Conservation (phyloP, 2,888 invertebrate genomes). For the Aphidius colemani region DNA sequence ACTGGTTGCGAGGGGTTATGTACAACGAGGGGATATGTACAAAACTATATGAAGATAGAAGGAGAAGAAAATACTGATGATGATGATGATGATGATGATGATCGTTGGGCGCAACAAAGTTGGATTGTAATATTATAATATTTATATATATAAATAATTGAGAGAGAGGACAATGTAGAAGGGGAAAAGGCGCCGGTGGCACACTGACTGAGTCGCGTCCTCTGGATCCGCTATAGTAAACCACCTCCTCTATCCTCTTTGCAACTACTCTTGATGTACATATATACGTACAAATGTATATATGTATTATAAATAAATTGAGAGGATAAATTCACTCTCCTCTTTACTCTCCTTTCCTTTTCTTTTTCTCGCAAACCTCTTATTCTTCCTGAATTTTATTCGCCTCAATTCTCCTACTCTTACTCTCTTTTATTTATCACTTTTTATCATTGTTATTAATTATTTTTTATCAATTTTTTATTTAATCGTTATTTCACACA, state of each 20-base stretch:
- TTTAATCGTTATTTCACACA: background rate
- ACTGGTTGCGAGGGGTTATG: conserved; percentile 20
- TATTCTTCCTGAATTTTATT: conserved; percentile 16
- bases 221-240: conserved; percentile 34
- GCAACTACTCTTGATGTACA: background rate
- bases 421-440: background rate
- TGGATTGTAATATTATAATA: conserved; percentile 18
- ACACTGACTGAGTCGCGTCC: conserved; percentile 58
- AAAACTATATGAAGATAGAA: background rate
- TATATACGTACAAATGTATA: background rate
- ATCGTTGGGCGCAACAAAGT: conserved; percentile 52
- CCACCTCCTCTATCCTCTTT: conserved; percentile 24
- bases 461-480: background rate
- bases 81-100: conserved; percentile 38
- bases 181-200: conserved; percentile 54
- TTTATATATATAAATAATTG: background rate
- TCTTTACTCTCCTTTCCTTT: background rate
- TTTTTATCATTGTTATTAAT: background rate
- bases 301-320: background rate
- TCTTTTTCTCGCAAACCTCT: conserved; percentile 17
- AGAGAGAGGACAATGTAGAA: conserved; percentile 17
- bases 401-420: background rate
- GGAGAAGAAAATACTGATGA: conserved; percentile 12
- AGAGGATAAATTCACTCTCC: no score
- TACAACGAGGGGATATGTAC: conserved; percentile 32